A percentile compares a stretch with the other conserved stretches of the same genome.
Evolutionary conservation across 1,140 invertebrate genomes (phyloP).

Genomic region (Aphaenogaster ashmeadi): DNA sequence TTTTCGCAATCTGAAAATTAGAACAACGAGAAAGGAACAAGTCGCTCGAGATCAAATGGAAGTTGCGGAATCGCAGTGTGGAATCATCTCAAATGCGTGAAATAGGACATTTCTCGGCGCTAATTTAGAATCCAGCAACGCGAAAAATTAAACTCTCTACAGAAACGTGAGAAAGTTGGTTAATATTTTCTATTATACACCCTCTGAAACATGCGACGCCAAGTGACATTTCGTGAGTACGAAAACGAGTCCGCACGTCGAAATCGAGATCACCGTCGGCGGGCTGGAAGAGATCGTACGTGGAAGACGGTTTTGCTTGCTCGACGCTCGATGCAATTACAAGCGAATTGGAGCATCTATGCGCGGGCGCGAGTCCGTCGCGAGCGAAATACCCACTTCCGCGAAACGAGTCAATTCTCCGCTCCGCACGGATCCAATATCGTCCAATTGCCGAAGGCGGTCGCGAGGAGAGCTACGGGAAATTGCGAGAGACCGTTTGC

Average conservation of each 20-base stretch:
- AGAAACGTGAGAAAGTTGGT: conserved; percentile 4
- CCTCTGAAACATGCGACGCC: neutral
- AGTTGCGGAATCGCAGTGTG: neutral
- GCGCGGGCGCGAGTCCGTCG: conserved; percentile 35
- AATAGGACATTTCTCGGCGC: neutral
- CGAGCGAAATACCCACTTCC: conserved; percentile 68
- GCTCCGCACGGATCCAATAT: conserved; percentile 66
- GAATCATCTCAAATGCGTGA: neutral
- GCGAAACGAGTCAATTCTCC: conserved; percentile 72
- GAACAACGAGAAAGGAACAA: neutral
- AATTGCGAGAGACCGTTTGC: conserved; percentile 60
- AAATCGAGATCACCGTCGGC: neutral
- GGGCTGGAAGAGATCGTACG: conserved; percentile 44
- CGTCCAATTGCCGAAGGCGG: conserved; percentile 68
- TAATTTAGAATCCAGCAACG: neutral
- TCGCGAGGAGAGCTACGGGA: conserved; percentile 19
- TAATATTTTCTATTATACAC: neutral
- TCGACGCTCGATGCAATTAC: conserved; percentile 64
- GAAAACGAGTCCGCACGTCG: neutral
- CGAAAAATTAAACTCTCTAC: neutral
- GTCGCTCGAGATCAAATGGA: neutral
- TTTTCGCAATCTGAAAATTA: neutral
- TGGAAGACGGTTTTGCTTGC: conserved; percentile 49
- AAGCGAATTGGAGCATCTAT: conserved; percentile 66
- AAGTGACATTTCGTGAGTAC: conserved; percentile 12